Evolutionary conservation across 2,888 invertebrate species (phyloP).

Genomic region (Adelphocoris suturalis): DNA sequence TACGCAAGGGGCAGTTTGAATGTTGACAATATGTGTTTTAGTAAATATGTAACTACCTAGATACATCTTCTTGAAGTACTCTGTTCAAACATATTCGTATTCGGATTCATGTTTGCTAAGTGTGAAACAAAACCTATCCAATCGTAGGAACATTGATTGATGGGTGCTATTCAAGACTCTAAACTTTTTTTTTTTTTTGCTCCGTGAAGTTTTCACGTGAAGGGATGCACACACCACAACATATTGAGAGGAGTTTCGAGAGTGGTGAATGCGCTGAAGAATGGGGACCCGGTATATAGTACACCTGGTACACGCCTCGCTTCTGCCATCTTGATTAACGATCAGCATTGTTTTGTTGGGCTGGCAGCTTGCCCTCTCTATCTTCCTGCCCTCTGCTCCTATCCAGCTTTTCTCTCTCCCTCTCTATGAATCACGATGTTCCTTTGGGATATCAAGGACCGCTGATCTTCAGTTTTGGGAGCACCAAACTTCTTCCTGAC

Average conservation of each 20-base stretch:
- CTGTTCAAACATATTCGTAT: too few species aligned
- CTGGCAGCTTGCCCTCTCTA: constrained; percentile 27
- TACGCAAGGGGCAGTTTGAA: too few species aligned
- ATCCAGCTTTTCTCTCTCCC: background rate
- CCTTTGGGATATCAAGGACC: background rate
- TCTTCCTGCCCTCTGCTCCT: background rate
- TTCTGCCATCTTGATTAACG: constrained; percentile 28
- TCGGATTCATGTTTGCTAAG: too few species aligned
- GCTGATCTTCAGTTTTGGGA: background rate
- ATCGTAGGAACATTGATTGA: too few species aligned
- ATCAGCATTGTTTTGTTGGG: constrained; percentile 19
- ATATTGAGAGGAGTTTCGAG: background rate
- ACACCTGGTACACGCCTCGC: background rate
- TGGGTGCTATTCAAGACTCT: too few species aligned
- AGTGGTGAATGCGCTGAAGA: constrained; percentile 7
- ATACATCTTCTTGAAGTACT: too few species aligned
- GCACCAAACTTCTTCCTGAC: too few species aligned
- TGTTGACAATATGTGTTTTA: too few species aligned
- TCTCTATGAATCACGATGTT: background rate
- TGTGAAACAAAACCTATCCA: too few species aligned
- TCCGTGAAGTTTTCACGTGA: too few species aligned
- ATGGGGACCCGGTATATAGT: background rate
- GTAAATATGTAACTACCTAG: too few species aligned
- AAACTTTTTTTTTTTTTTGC: too few species aligned
- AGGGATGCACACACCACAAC: background rate